phyloP scores from a whole-genome alignment of 2,113 vertebrate genomes.

The Hippoglossus stenolepis region DNA sequence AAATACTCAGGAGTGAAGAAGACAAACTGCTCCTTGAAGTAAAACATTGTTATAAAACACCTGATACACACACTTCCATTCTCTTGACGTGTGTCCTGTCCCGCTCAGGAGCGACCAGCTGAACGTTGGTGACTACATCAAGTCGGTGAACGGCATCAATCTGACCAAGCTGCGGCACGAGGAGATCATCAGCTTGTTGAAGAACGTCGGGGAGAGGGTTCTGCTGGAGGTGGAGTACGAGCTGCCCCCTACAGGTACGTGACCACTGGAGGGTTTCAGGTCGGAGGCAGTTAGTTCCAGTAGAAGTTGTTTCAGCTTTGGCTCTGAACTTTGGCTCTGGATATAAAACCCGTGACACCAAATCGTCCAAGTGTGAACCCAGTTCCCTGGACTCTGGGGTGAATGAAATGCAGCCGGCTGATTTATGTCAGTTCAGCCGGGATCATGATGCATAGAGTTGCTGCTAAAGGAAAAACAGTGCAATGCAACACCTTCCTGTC shows the following conservation, averaged over 20 bases:
- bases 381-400: not conserved
- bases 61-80: no score
- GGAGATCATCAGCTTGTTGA: constrained; percentile 95
- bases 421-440: no score
- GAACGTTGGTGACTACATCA: constrained; percentile 96
- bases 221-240: constrained; percentile 98
- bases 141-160: constrained; percentile 96
- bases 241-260: constrained; percentile 90
- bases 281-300: no score
- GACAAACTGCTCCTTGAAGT: no score
- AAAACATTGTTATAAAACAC: no score
- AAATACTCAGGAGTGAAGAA: not conserved
- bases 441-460: no score
- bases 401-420: no score
- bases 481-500: no score
- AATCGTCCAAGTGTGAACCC: no score
- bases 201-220: constrained; percentile 95
- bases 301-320: not conserved
- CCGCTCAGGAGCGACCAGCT: constrained; percentile 92
- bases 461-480: no score
- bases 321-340: not conserved
- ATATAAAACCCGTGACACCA: no score
- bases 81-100: not conserved
- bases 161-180: constrained; percentile 95
- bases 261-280: not conserved